Evolutionary conservation across 1,140 invertebrate genomes (phyloP), one percentile per base, ranked within the genome.

Genomic region (Ptiloglossa arizonensis): DNA sequence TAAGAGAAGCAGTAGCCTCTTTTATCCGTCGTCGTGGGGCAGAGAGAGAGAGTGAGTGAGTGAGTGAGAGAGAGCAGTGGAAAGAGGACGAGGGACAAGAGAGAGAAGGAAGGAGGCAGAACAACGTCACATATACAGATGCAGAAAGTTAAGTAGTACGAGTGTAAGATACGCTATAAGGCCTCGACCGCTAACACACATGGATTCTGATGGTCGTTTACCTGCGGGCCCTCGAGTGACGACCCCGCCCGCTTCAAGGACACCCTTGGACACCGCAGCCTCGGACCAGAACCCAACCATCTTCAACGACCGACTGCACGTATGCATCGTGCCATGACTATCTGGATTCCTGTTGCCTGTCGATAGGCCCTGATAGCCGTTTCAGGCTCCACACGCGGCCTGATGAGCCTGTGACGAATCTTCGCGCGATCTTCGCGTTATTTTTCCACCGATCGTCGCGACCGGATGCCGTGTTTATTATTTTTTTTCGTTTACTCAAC

Each of bases 211-310:
- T 93, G 91, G 91, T 93, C 91, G 90, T 93, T 92, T 93, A 92
- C 91, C 92, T 81, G 88, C 83, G 81, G 59, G 82, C 86, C 83
- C 87, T 88, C 89, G 90, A 91, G 90, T 92, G 91, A 92, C 91
- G 91, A 92, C 91, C 91, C 91, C 89, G 91, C 90, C 90, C 88
- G 90, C 87, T 90, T 91, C 92, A 93, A 93, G 92, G 92, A 90
- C 91, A 91, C 87, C 86, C 84, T 84, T 82, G 86, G 87, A 89
- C 86, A 88, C 87, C 87, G 82, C 86, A 89, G 84, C 77, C 72
- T 83, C 86, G 64, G 75, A 87, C 80, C 83, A 86, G 81, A 80
- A 80, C 86, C 76, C 84, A 84, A 88, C 83, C 80, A 86, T 87
- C 88, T 86, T 87, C 84, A 84, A 76, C 89, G 84, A 87, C 86